These are phyloP conservation scores for Anguilla obscura DNA, from an alignment of 2,797 vertebrate species.

Conservation along the genomic window DNA sequence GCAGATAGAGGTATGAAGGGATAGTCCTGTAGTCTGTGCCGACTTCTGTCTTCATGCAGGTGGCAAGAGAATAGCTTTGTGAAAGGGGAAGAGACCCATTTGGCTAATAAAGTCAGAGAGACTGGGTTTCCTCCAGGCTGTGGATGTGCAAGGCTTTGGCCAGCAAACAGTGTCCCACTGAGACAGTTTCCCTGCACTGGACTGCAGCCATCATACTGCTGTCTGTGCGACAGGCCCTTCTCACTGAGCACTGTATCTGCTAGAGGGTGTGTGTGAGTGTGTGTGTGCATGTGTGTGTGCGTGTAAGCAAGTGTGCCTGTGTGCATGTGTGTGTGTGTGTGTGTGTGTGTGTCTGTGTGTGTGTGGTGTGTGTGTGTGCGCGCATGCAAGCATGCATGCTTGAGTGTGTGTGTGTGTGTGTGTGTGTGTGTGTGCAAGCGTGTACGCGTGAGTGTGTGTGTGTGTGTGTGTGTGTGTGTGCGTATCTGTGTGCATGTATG, in stretches of 20 bases:
- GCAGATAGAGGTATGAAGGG: background rate
- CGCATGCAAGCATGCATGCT: constrained; percentile 26
- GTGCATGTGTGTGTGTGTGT: constrained; percentile 28
- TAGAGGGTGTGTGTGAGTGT: constrained; percentile 51
- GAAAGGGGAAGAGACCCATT: constrained; percentile 43
- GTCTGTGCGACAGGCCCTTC: constrained; percentile 17
- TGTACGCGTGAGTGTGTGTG: too few species aligned
- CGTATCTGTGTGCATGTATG: constrained; percentile 28
- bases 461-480: constrained; percentile 27
- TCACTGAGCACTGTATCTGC: constrained; percentile 58
- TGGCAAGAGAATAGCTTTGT: constrained; percentile 48
- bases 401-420: constrained; percentile 12
- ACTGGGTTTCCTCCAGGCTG: constrained; percentile 39
- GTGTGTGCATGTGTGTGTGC: background rate
- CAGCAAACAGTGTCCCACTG: constrained; percentile 32
- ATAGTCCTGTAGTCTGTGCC: constrained; percentile 1
- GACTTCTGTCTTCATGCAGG: constrained; percentile 43
- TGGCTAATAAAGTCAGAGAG: constrained; percentile 48
- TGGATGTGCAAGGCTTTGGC: constrained; percentile 45
- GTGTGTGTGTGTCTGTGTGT: constrained; percentile 21
- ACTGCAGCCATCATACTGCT: constrained; percentile 40
- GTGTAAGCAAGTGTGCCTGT: constrained; percentile 27
- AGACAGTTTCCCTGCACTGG: constrained; percentile 37
- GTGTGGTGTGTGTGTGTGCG: constrained; percentile 25
- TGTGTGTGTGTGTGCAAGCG: constrained; percentile 31